Base-by-base conservation (phyloP, 53 echinoderm and acorn worm genomes). In the Paelopatides confundens region DNA sequence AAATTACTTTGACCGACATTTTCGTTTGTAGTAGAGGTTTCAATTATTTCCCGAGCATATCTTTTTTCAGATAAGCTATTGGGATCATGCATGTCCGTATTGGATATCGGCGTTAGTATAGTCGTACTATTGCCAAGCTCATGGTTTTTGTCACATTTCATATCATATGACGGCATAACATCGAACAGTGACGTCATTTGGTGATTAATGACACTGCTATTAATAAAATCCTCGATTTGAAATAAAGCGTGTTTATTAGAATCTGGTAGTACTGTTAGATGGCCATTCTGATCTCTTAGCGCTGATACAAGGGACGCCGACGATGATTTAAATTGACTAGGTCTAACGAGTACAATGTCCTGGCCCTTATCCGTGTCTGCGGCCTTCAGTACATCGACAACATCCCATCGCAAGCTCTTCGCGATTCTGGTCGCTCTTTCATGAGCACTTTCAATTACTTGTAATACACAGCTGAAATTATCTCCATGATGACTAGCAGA, bases 291-390 rank as follows among this genome's bases (percentile, higher is more conserved):
- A 17, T 50, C 79, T 18, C 79, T 14, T 33, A 79, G 34, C 32
- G 79, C 79, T 31, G 79, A 79, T 79, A 79, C 4, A 34, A 17
- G 32, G 15, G 68, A 32, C 13, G 32, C 68, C 30, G 32, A 67
- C 31, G 32, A 26, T 2, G 35, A 1, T 11, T 17, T 26, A n/a
- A n/a, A n/a, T n/a, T n/a, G n/a, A 67, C 13, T 31, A 35, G 79
- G 51, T 53, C 30, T 50, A 21, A 79, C 79, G 31, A 79, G 52
- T 0, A 79, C 79, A 2, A 79, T 79, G 54, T 79, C 79, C 52
- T 53, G 43, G 12, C 79, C 79, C 0, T 79, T 54, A 2, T 12
- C 18, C 33, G 48, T 53, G 43, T 33, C 51, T 28, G 79, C 51
- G 31, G 51, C 53, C 51, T 32, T 30, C 14, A 79, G 54, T 52